Evolutionary conservation across 2,888 invertebrate species (phyloP).

Genomic region (Drosophila picticornis): DNA sequence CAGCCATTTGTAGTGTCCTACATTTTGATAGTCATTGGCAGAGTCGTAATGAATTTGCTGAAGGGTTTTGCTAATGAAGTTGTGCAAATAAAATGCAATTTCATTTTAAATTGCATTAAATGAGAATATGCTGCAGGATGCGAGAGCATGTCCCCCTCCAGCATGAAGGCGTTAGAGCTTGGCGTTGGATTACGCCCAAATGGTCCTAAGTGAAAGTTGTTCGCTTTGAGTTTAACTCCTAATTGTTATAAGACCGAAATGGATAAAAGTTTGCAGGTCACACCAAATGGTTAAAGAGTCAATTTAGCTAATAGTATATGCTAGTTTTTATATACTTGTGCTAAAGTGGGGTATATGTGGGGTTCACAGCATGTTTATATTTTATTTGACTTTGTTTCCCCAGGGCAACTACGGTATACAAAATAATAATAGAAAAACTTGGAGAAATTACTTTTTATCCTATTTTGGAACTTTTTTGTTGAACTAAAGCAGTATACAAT

Average conservation of each 20-base stretch:
- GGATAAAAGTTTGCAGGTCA: constrained; percentile 17
- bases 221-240: constrained; percentile 11
- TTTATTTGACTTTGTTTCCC: not conserved
- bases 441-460: not conserved
- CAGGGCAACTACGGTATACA: not conserved
- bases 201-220: constrained; percentile 45
- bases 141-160: constrained; percentile 2
- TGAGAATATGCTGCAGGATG: constrained; percentile 45
- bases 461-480: not conserved
- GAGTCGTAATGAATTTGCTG: constrained; percentile 74
- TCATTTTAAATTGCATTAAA: constrained; percentile 73
- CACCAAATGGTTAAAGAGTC: not conserved
- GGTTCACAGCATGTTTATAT: not conserved
- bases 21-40: constrained; percentile 75
- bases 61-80: constrained; percentile 77
- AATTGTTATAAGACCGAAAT: constrained; percentile 24
- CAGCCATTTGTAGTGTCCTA: constrained; percentile 66
- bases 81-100: constrained; percentile 73
- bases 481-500: not conserved
- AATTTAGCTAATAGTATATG: constrained; percentile 9
- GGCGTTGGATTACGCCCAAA: constrained; percentile 19
- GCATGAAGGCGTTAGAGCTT: constrained; percentile 41
- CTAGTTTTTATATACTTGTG: constrained; percentile 8
- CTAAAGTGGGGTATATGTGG: not conserved
- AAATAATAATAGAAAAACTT: not conserved